These are phyloP conservation scores for Oceanodroma tethys DNA, from an alignment of 2,113 vertebrate genomes.

Conservation along the genomic window DNA sequence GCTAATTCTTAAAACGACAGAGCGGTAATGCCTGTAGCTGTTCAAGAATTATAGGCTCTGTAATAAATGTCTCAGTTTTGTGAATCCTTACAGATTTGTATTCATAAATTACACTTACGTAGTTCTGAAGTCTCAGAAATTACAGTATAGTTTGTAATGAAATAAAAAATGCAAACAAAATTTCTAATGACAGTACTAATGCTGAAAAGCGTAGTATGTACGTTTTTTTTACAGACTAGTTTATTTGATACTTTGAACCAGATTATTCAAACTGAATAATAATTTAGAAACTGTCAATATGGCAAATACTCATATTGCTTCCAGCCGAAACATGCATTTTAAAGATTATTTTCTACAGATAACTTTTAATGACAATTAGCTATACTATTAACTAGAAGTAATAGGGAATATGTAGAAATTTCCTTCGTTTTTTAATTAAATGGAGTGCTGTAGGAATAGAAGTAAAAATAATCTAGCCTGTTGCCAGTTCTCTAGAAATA, in stretches of 20 bases:
- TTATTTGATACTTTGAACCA: background rate
- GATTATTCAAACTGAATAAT: background rate
- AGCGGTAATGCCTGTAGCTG: background rate
- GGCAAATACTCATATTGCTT: background rate
- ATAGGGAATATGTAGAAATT: background rate
- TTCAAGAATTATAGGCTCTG: background rate
- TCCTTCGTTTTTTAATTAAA: background rate
- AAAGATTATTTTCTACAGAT: background rate
- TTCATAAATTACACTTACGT: background rate
- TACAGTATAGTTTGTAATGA: background rate
- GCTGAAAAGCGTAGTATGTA: background rate
- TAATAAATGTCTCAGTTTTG: background rate
- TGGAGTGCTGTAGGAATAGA: background rate
- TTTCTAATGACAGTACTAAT: background rate
- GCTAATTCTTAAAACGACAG: background rate
- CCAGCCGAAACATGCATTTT: background rate
- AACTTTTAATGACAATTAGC: background rate
- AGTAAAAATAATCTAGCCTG: background rate
- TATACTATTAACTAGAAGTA: background rate
- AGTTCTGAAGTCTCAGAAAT: background rate
- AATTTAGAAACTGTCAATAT: background rate
- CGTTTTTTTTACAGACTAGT: background rate
- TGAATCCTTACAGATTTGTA: background rate
- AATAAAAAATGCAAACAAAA: background rate
- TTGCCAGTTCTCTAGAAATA: background rate